Percentiles rank a stretch among this genome's conserved stretches.
phyloP scores from a whole-genome alignment of 2,888 invertebrate genomes.

The Pyralis farinalis region DNA sequence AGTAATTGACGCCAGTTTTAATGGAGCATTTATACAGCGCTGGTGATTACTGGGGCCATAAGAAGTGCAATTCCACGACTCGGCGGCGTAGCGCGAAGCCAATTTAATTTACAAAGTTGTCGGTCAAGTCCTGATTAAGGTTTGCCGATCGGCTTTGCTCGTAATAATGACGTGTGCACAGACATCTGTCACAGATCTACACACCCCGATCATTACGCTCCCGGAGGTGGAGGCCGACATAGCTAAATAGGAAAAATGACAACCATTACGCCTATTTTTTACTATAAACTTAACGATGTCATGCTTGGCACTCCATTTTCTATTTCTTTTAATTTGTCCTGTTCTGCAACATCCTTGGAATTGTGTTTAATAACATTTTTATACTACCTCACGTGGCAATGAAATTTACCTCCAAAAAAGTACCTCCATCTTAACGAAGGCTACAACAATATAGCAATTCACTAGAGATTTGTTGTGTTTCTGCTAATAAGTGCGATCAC shows the following conservation, averaged over 20 bases:
- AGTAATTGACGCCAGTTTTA: constrained; percentile 74
- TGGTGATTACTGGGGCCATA: constrained; percentile 62
- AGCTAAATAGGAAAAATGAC: constrained; percentile 6
- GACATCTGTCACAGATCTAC: constrained; percentile 10
- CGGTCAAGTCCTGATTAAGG: constrained; percentile 63
- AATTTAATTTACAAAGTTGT: constrained; percentile 77
- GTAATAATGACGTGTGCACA: constrained; percentile 51
- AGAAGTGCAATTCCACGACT: constrained; percentile 64
- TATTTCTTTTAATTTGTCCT: no score
- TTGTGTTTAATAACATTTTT: no score
- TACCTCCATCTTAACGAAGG: no score
- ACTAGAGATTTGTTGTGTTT: no score
- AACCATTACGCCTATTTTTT: background rate
- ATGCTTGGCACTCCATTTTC: no score
- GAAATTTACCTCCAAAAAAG: no score
- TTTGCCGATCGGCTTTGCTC: constrained; percentile 34
- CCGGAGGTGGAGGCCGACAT: constrained; percentile 1
- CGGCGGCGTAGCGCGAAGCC: constrained; percentile 54
- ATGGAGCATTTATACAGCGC: constrained; percentile 64
- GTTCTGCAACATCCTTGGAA: no score
- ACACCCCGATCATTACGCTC: constrained; percentile 4
- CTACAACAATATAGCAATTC: no score
- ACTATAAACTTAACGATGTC: no score
- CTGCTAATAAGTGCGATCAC: no score
- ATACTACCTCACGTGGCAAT: no score